phyloP scores from a whole-genome alignment of 2,888 invertebrate genomes.

The Campoplex capitator region DNA sequence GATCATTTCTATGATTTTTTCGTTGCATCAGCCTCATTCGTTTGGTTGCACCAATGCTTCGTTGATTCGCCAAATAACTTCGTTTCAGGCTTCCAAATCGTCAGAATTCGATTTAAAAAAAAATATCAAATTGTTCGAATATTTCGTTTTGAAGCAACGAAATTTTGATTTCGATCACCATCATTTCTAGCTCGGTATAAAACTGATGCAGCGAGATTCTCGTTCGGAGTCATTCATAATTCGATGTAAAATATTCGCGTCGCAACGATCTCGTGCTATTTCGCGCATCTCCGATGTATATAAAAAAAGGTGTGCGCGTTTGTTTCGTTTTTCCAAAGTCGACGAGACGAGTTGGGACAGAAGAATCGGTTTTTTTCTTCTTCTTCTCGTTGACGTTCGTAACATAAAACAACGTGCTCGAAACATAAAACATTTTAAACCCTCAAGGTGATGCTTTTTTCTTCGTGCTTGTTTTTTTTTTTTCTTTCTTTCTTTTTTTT shows the following conservation, averaged over 20 bases:
- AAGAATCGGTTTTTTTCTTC: constrained; percentile 2
- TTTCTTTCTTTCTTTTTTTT: neutral
- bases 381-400: constrained; percentile 23
- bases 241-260: neutral
- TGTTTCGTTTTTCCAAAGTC: neutral
- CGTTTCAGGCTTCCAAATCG: too few relatives aligned
- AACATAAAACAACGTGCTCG: constrained; percentile 29
- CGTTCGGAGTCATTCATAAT: constrained; percentile 23
- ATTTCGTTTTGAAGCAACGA: too few relatives aligned
- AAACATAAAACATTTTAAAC: constrained; percentile 49
- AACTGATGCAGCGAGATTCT: neutral
- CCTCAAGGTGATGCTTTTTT: constrained; percentile 35
- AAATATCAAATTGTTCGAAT: too few relatives aligned
- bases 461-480: neutral
- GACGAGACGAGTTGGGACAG: neutral
- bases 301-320: neutral
- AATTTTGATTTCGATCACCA: too few relatives aligned
- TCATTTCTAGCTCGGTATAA: too few relatives aligned
- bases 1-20: too few relatives aligned
- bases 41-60: too few relatives aligned
- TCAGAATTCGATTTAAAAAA: too few relatives aligned
- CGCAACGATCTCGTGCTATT: neutral
- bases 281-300: neutral
- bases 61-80: too few relatives aligned
- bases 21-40: too few relatives aligned